Evolutionary conservation across 2,797 vertebrate genomes (phyloP), one percentile per base, ranked within the genome.

Genomic region (Sebastes aleutianus): DNA sequence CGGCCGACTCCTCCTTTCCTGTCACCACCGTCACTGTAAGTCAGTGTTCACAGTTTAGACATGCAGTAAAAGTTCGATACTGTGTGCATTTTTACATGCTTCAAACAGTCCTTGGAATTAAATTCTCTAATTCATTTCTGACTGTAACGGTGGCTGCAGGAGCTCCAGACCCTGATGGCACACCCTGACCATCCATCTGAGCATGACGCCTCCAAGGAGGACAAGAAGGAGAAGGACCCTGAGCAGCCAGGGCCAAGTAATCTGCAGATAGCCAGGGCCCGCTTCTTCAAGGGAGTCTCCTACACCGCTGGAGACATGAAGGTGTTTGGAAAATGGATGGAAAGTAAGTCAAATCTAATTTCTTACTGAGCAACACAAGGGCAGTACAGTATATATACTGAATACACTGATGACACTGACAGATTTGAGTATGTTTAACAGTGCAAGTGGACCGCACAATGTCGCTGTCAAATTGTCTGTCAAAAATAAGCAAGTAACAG

Each of bases 281-380:
- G 83, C 89, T 70, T 98, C 84, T 88, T 93, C n/a, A 94, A 90
- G 10, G 88, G 85, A 3, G 75, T 97, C 1, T 93, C 94, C 8
- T 98, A 96, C 83, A 94, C 98, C 83, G 94, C 96, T 0, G 98
- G 98, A 39, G 97, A 98, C 85, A 99, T 99, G 98, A 87, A 94
- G 26, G 94, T 94, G 47, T 97, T 92, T 29, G 95, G 92, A 74
- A 94, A 94, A 86, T 99, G 98, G 97, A 95, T 99, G 92, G 96
- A 96, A 96, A 97, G 98, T 99, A 94, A 93, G 94, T 86, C 8
- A n/a, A 62, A 2, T 12, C 13, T 10, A 20, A 54, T 53, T 31
- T 12, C 8, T 61, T 13, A 26, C 22, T 27, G 11, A 14, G 8
- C 13, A 36, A 63, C 22, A 63, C 10, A n/a, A n/a, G 24, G 24